Base-by-base conservation (phyloP, 2,888 invertebrate species). In the Polymixis lichenea region DNA sequence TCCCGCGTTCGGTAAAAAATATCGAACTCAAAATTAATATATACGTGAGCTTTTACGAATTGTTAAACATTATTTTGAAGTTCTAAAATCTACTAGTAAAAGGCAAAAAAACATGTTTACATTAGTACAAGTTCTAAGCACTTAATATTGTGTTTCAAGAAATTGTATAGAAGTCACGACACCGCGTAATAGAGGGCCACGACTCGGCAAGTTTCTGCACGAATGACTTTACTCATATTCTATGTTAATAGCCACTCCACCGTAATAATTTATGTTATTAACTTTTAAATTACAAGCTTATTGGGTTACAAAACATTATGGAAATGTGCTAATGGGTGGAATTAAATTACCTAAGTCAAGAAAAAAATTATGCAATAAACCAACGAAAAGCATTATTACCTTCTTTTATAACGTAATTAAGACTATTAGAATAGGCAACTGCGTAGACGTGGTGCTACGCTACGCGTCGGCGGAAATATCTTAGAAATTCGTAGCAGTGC, bases 181-280 rank as follows among this genome's bases (percentile, higher is more conserved):
- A 86, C 77, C 78, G 64, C 51, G 70, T 78, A 75, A 73, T 80
- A 68, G 67, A 80, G 72, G 75, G 81, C 70, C 72, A 74, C 60
- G 67, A 58, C 46, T 53, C 32, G 15, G 81, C 38, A 64, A 58
- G 74, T 87, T 88, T 88, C 88, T 84, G 86, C 91, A 88, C 89
- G 91, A 90, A 89, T 87, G 87, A 82, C 75, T 88, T 61, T 62
- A 81, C 82, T 87, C 81, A 86, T 87, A 85, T 78, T 86, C 77
- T 84, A 84, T 86, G 86, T 55, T 87, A 88, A 90, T 89, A 75
- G 79, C 73, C 43, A 65, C 76, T 70, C 75, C 55, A 55, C 60
- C 64, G 76, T 66, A 72, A 72, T 78, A 67, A 80, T 80, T 75
- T 72, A 64, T 76, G 79, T 69, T 72, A 81, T 75, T 76, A 73